These are phyloP conservation scores for Heliconius cydno DNA, from an alignment of 2,888 invertebrate genomes.

Conservation along the genomic window DNA sequence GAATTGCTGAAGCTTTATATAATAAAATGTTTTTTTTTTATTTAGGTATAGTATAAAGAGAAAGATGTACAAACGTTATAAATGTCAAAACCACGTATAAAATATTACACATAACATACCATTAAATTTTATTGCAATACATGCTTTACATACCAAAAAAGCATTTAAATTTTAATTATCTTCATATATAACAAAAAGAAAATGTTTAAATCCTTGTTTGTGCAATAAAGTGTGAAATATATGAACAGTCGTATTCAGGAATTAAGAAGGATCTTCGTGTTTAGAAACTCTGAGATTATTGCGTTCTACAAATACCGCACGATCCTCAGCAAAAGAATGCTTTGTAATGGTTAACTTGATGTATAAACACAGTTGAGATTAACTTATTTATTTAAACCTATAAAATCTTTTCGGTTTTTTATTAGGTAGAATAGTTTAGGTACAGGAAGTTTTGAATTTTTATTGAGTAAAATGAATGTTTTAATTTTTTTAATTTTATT, in stretches of 20 bases:
- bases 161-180: constrained; percentile 12
- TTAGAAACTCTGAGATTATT: constrained; percentile 74
- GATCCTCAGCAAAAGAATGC: constrained; percentile 66
- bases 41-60: background rate
- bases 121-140: background rate
- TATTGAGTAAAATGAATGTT: background rate
- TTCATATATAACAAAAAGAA: background rate
- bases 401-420: background rate
- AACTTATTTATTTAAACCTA: background rate
- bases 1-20: no score
- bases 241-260: constrained; percentile 37
- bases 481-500: background rate
- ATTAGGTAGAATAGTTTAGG: background rate
- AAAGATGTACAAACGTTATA: background rate
- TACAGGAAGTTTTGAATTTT: background rate
- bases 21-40: no score
- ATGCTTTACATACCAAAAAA: constrained; percentile 1
- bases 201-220: constrained; percentile 1
- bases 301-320: constrained; percentile 69
- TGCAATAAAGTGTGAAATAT: constrained; percentile 59
- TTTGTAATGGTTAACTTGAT: constrained; percentile 69
- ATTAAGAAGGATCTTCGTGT: constrained; percentile 65
- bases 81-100: background rate
- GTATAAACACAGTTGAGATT: constrained; percentile 56
- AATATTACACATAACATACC: constrained; percentile 2